Evolutionary conservation across 2,888 invertebrate genomes (phyloP), one percentile per base, ranked within the genome.

Genomic region (Drosophila demipolita): DNA sequence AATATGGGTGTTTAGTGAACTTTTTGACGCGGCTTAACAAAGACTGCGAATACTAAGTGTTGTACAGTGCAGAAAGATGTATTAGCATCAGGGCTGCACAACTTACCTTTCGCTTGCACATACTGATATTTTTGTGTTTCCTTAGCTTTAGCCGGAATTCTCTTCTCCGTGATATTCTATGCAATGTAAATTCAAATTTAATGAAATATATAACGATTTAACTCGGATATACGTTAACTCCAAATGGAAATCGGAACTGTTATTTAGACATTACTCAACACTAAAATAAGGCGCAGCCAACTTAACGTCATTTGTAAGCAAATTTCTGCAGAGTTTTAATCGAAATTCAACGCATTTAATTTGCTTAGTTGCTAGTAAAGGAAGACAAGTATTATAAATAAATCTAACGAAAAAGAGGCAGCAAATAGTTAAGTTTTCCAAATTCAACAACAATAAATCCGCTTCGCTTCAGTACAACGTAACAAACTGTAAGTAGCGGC

Each of bases 241-340:
- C 49, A 63, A 33, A 60, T 66, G 61, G 0, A 58, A 67, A 58
- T n/a, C 26, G 4, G 11, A 26, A 40, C 29, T 45, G 48, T 36
- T 35, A 58, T 38, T 35, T 40, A 26, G 5, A 50, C 58, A 57
- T 32, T 83, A 23, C 7, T 29, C 68, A 84, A 67, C 86, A 84
- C 83, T 75, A 36, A 42, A 59, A 42, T 48, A 23, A 61, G 32
- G 48, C 80, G 78, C 87, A 89, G 71, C 90, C 83, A 90, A 90
- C 82, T 88, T 90, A 80, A 75, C 84, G 78, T 80, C 89, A 90
- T 90, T 90, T 86, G 90, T 90, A 90, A 90, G 90, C 90, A 90
- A 90, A 88, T 86, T 88, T 75, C 66, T 75, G 73, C 77, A 68
- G 68, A 69, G 67, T 72, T 75, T 67, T 68, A 2, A 65, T 76